These are phyloP conservation scores for Tachycineta bicolor DNA, from an alignment of 2,113 vertebrate species.

Conservation along the genomic window DNA sequence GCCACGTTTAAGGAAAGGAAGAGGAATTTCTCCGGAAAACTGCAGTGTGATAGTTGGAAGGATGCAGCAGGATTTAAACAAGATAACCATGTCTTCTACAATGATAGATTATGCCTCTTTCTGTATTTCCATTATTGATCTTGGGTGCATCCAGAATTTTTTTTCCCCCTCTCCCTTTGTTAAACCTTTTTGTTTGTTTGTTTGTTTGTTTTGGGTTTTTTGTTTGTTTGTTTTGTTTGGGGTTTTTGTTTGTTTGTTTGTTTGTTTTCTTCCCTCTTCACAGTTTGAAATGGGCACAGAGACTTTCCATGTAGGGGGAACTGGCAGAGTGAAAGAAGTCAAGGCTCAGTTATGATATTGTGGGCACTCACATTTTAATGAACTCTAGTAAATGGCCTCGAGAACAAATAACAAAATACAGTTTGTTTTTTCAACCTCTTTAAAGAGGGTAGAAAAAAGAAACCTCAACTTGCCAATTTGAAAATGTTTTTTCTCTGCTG, in stretches of 20 bases:
- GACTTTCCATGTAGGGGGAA: neutral
- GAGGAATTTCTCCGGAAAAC: neutral
- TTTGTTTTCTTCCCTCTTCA: neutral
- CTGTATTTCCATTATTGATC: neutral
- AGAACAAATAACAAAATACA: neutral
- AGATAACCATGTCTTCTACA: neutral
- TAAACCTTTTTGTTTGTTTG: neutral
- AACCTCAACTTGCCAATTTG: neutral
- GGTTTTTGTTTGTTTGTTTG: too few species aligned
- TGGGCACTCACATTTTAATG: neutral
- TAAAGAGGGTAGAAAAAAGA: neutral
- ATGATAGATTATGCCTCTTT: neutral
- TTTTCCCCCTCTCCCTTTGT: neutral
- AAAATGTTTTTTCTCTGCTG: neutral
- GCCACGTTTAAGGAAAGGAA: neutral
- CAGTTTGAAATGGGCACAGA: neutral
- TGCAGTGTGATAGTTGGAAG: neutral
- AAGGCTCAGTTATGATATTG: neutral
- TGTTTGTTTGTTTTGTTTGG: too few species aligned
- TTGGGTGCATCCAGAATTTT: rapidly evolving
- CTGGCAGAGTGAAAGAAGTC: neutral
- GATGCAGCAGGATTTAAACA: neutral
- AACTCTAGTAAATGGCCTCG: neutral
- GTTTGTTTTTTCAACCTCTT: neutral
- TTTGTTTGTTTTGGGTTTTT: too few species aligned